Conservation (phyloP, 2,113 vertebrate genomes). For the Stercorarius parasiticus region DNA sequence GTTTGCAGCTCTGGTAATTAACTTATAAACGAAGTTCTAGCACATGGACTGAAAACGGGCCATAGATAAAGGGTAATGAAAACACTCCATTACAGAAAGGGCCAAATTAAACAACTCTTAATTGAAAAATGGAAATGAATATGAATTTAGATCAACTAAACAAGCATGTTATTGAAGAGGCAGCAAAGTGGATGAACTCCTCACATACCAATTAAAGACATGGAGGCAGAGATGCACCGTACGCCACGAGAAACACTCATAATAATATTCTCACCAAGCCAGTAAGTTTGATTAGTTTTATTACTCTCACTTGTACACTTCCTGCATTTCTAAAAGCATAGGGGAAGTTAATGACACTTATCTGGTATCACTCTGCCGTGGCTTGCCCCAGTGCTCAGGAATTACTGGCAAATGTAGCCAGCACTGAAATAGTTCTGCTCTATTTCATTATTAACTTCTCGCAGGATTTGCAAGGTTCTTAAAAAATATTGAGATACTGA, state of each 20-base stretch:
- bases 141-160: constrained; percentile 63
- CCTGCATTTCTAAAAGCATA: not conserved
- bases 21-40: constrained; percentile 47
- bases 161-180: constrained; percentile 52
- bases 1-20: constrained; percentile 32
- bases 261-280: constrained; percentile 18
- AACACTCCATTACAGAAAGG: constrained; percentile 55
- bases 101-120: constrained; percentile 61
- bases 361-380: not conserved
- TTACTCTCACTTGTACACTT: constrained; percentile 48
- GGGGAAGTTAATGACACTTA: constrained; percentile 15
- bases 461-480: not conserved
- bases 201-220: constrained; percentile 58
- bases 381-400: not conserved
- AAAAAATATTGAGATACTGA: not conserved
- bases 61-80: constrained; percentile 59
- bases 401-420: not conserved
- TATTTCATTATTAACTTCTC: not conserved
- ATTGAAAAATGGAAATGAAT: constrained; percentile 65
- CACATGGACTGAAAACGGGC: constrained; percentile 33
- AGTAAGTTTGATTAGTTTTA: constrained; percentile 56
- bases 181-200: constrained; percentile 47
- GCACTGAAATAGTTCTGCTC: not conserved
- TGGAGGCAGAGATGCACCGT: constrained; percentile 1
- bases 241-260: not conserved